phyloP scores from a whole-genome alignment of 2,797 vertebrate species.

The Cossypha heuglini region DNA sequence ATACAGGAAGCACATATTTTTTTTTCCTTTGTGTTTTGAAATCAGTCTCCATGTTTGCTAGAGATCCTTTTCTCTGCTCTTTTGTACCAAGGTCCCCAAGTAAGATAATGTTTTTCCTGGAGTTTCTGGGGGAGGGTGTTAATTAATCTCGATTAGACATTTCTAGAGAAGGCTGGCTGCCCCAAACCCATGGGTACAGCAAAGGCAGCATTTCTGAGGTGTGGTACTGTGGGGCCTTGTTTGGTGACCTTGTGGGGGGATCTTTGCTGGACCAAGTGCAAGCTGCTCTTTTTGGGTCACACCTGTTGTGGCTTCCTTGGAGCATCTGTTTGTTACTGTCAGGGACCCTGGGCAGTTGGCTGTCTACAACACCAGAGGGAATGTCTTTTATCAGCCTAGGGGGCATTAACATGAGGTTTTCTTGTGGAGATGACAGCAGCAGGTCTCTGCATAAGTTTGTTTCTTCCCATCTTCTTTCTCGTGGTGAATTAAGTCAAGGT shows the following conservation, averaged over 20 bases:
- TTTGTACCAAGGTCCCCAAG: neutral
- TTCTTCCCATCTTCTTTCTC: neutral
- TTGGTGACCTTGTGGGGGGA: neutral
- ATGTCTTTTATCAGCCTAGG: neutral
- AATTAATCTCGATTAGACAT: neutral
- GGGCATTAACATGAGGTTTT: neutral
- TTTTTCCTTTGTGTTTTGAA: neutral
- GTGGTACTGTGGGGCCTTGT: neutral
- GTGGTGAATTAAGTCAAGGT: neutral
- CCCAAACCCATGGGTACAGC: neutral
- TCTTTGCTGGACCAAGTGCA: neutral
- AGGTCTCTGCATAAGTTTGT: neutral
- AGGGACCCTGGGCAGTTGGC: fast-evolving
- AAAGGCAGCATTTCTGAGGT: neutral
- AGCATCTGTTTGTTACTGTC: neutral
- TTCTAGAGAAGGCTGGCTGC: neutral
- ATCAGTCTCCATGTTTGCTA: neutral
- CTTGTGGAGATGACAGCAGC: neutral
- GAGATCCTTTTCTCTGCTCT: neutral
- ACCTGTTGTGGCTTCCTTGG: neutral
- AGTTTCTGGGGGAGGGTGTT: neutral
- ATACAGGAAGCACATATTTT: neutral
- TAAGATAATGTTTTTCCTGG: neutral
- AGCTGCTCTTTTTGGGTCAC: neutral
- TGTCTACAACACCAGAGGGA: neutral